These are phyloP conservation scores for Conus betulinus DNA, from an alignment of 1,140 invertebrate species.

Conservation along the genomic window DNA sequence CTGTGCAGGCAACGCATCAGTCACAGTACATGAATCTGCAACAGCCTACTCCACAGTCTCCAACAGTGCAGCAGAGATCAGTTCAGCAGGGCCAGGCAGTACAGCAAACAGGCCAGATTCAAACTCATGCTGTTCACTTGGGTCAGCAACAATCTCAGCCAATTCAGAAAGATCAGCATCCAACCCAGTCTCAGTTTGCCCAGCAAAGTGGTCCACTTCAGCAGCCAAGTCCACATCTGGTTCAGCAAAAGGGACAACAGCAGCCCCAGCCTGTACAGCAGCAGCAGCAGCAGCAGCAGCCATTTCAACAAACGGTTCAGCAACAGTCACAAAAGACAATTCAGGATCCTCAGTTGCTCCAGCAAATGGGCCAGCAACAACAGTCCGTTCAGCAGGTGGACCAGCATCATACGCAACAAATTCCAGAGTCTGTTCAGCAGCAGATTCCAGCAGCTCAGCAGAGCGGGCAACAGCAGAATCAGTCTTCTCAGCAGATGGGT, in stretches of 20 bases:
- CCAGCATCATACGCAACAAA: background rate
- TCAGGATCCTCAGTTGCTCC: background rate
- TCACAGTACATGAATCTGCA: background rate
- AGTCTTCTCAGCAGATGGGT: background rate
- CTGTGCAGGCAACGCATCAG: background rate
- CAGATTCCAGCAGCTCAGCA: background rate
- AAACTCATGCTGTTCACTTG: background rate
- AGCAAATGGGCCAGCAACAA: background rate
- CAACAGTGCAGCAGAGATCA: background rate
- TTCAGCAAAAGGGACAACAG: background rate
- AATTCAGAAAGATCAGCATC: background rate
- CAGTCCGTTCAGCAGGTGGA: background rate
- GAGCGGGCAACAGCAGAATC: conserved; percentile 16
- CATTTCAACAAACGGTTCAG: background rate
- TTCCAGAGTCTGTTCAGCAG: background rate
- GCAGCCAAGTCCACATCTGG: background rate
- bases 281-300: background rate
- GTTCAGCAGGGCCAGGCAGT: background rate
- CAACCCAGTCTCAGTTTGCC: background rate
- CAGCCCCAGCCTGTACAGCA: background rate
- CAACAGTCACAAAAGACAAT: background rate
- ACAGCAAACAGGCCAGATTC: background rate
- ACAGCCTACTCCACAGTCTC: background rate
- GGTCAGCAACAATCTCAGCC: conserved; percentile 12
- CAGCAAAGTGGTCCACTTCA: too few relatives aligned